phyloP scores from a whole-genome alignment of 2,888 invertebrate genomes.

The Rhingia campestris region DNA sequence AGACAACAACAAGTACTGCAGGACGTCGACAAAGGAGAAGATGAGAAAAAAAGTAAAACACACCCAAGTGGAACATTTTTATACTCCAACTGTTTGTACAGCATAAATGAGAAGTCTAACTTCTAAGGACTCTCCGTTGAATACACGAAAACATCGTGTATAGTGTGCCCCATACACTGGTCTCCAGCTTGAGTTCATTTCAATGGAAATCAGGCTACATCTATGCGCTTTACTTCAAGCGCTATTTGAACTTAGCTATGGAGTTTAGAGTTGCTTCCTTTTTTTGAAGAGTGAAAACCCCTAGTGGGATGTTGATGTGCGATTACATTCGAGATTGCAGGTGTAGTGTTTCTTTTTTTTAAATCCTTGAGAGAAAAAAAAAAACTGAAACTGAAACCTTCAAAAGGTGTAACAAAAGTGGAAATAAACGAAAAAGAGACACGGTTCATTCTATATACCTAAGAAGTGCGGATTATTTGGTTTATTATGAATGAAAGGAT shows the following conservation, averaged over 20 bases:
- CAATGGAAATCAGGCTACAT: conserved; percentile 40
- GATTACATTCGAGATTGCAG: conserved; percentile 48
- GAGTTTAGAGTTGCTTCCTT: conserved; percentile 5
- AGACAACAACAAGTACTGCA: not conserved
- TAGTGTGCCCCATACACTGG: not conserved
- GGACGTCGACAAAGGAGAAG: not conserved
- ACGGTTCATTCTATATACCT: not conserved
- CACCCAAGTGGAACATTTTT: conserved; percentile 69
- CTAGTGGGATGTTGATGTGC: conserved; percentile 19
- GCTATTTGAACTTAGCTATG: conserved; percentile 51
- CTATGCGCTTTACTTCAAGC: conserved; percentile 47
- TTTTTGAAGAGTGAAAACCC: not conserved
- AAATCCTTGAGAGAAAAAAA: conserved; percentile 1
- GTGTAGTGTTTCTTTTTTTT: conserved; percentile 7
- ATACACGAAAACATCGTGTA: not conserved
- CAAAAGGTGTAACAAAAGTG: conserved; percentile 21
- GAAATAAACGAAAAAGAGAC: conserved; percentile 27
- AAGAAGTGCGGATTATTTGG: not conserved
- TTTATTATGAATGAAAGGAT: not conserved
- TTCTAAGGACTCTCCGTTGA: conserved; percentile 60
- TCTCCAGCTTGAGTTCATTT: conserved; percentile 20
- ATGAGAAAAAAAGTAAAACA: conserved; percentile 44
- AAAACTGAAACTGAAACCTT: conserved; percentile 6
- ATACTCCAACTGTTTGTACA: conserved; percentile 58
- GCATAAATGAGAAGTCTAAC: conserved; percentile 58